phyloP scores from a whole-genome alignment of 2,113 vertebrate genomes.

The Prinia subflava region DNA sequence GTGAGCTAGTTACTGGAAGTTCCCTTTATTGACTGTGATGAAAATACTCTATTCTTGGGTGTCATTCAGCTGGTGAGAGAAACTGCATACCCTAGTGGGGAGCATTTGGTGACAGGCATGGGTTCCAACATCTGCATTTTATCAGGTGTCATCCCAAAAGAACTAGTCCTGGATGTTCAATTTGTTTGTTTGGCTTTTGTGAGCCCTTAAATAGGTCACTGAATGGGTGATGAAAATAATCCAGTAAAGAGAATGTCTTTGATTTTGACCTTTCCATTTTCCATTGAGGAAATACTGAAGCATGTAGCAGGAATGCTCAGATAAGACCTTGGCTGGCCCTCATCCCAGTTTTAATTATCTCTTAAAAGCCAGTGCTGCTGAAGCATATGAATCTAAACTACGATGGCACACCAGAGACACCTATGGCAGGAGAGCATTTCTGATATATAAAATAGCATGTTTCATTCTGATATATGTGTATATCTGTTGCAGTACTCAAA shows the following conservation, averaged over 20 bases:
- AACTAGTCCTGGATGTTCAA: background rate
- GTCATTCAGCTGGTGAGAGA: background rate
- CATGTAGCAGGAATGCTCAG: background rate
- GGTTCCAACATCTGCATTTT: background rate
- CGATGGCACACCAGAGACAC: background rate
- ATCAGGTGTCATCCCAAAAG: background rate
- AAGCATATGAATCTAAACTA: background rate
- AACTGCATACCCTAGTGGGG: background rate
- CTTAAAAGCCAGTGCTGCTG: background rate
- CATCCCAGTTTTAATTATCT: background rate
- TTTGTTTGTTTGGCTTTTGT: background rate
- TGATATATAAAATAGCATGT: background rate
- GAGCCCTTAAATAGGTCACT: background rate
- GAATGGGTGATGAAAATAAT: background rate
- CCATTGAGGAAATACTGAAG: background rate
- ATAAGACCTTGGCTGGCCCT: background rate
- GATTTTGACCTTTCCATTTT: fast-evolving
- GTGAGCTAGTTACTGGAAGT: background rate
- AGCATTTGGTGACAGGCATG: background rate
- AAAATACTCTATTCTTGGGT: background rate
- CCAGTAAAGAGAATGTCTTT: background rate
- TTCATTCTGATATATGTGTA: background rate
- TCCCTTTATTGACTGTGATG: background rate
- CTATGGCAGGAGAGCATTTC: background rate
- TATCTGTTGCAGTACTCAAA: background rate